These are phyloP conservation scores for Podarcis raffonei DNA, from an alignment of 2,113 vertebrate genomes.

Conservation along the genomic window DNA sequence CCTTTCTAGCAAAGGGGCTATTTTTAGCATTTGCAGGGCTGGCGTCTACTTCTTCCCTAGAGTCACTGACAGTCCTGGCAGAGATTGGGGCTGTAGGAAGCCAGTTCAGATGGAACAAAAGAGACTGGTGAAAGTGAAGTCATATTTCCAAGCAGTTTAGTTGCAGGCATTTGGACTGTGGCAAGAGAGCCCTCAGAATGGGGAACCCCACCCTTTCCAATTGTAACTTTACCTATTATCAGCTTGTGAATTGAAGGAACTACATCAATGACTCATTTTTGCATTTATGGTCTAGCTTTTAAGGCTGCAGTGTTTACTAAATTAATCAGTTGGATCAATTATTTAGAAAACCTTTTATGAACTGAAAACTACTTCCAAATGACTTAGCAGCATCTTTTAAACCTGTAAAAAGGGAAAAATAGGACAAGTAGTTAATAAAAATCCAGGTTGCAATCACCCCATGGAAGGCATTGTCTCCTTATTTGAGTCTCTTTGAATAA, in stretches of 20 bases:
- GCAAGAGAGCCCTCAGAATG: background rate
- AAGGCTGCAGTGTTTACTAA: background rate
- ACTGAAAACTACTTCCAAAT: too few relatives aligned
- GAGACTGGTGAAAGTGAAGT: background rate
- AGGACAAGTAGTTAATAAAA: too few relatives aligned
- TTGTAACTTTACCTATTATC: background rate
- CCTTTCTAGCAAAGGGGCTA: conserved; percentile 43
- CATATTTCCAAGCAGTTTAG: background rate
- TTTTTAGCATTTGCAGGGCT: conserved; percentile 47
- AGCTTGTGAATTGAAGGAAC: background rate
- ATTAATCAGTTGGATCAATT: background rate
- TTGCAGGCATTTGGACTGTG: background rate
- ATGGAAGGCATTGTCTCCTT: too few relatives aligned
- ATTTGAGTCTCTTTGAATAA: too few relatives aligned
- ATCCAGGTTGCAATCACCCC: too few relatives aligned
- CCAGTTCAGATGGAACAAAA: background rate
- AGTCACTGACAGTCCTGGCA: background rate
- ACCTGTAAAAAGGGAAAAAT: rapidly evolving
- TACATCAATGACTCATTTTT: background rate
- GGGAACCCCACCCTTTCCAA: background rate
- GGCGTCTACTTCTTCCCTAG: conserved; percentile 20
- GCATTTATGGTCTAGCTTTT: background rate
- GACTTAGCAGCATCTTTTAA: background rate
- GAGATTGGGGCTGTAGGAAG: conserved; percentile 2
- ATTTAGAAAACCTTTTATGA: background rate